phyloP scores from a whole-genome alignment of 2,888 invertebrate species.

The Coremacera marginata region DNA sequence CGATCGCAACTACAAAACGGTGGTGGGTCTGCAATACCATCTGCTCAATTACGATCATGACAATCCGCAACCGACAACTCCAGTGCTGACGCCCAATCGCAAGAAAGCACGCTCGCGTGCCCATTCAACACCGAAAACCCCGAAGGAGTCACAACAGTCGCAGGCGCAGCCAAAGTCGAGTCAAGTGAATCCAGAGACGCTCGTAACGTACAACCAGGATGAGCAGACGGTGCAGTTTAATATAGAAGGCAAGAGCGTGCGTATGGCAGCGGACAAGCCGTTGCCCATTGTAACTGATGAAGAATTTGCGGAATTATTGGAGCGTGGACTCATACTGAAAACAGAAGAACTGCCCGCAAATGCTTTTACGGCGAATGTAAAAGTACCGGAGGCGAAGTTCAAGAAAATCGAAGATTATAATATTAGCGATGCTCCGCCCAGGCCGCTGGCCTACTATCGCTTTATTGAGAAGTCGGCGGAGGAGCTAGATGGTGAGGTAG shows the following conservation, averaged over 20 bases:
- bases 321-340: conserved; percentile 64
- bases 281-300: conserved; percentile 79
- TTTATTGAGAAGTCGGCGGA: conserved; percentile 96
- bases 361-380: conserved; percentile 69
- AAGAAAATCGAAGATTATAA: conserved; percentile 82
- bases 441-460: conserved; percentile 90
- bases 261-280: conserved; percentile 76
- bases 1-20: conserved; percentile 87
- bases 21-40: conserved; percentile 88
- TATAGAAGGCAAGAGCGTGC: conserved; percentile 82
- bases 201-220: conserved; percentile 84
- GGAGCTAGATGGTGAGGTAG: conserved; percentile 92
- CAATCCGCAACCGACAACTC: conserved; percentile 77
- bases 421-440: conserved; percentile 84
- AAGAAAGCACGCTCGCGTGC: conserved; percentile 74
- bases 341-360: conserved; percentile 62
- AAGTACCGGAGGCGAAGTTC: conserved; percentile 79
- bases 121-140: conserved; percentile 68
- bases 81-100: conserved; percentile 74
- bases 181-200: conserved; percentile 57
- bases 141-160: conserved; percentile 53
- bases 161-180: conserved; percentile 42
- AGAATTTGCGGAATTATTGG: conserved; percentile 70
- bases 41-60: conserved; percentile 88
- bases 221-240: conserved; percentile 90